Evolutionary conservation across 2,113 vertebrate species (phyloP), one percentile per base, ranked within the genome.

Genomic region (Phaetusa simplex): DNA sequence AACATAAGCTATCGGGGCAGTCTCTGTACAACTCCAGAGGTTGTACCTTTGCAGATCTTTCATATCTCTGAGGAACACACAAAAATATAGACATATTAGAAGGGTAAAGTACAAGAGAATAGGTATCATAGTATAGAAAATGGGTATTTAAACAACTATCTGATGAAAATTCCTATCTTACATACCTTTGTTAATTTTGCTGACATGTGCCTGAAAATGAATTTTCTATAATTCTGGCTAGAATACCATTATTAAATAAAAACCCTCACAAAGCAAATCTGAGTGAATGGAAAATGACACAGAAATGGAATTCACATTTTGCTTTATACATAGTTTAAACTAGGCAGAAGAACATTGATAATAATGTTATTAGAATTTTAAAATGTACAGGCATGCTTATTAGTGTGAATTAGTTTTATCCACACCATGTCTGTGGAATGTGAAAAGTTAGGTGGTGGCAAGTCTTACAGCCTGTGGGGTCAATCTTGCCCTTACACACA

Each of bases 401-500:
- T 71, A 53, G 34, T 2, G 3, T 43, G 21, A 87, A 36, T 80
- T 53, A 77, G 16, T 9, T 84, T 86, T 79, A 55, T 34, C 47
- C 64, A 45, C 27, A 58, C 21, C 12, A 24, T 2, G 14, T 30
- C 34, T 69, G 1, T 27, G 81, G 86, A 95, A 91, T 73, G 58
- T n/a, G 62, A 70, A 93, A 80, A 47, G 66, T 62, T 90, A 77
- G 55, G 71, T 87, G 88, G 32, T 80, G 58, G 81, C 56, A 65
- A 84, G 59, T 73, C 91, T 76, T 62, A 52, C 53, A 91, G 72
- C 76, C 69, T 92, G 82, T 97, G 88, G 85, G 95, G 88, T 94
- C 94, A 91, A 4, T 84, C 71, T 72, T 38, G 55, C 79, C 50
- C 67, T 82, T 56, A 88, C 86, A 88, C 45, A 87, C 40, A 56